Conservation (phyloP, 1,140 invertebrate species). For the Platyura marginata region DNA sequence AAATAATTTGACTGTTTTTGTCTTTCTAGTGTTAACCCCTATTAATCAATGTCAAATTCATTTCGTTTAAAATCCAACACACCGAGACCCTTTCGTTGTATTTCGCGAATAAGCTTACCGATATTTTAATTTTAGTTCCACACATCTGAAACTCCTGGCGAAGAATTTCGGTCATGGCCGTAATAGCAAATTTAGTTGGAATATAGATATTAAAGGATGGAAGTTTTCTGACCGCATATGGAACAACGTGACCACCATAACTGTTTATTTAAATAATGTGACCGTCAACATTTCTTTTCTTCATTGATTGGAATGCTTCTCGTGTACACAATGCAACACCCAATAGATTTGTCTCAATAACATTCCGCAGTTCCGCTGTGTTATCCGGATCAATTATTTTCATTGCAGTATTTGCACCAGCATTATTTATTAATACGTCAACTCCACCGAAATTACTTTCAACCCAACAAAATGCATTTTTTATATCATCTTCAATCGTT, state of each 20-base stretch:
- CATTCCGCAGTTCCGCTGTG: not conserved
- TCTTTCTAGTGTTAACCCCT: too few relatives aligned
- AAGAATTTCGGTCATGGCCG: not conserved
- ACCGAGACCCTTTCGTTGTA: too few relatives aligned
- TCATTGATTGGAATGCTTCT: conserved; percentile 26
- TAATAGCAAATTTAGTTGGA: not conserved
- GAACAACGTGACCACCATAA: too few relatives aligned
- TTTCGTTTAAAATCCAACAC: too few relatives aligned
- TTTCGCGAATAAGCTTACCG: too few relatives aligned
- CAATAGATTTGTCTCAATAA: conserved; percentile 42
- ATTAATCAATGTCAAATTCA: too few relatives aligned
- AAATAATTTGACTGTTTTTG: too few relatives aligned
- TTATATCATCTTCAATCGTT: not conserved
- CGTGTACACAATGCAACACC: conserved; percentile 38
- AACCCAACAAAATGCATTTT: not conserved
- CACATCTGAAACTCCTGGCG: not conserved
- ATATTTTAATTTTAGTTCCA: too few relatives aligned
- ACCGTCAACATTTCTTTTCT: conserved; percentile 5
- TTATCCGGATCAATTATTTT: not conserved
- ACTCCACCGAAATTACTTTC: not conserved
- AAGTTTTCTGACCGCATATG: not conserved
- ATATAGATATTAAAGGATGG: not conserved
- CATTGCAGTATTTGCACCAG: not conserved
- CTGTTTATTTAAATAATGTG: conserved; percentile 2
- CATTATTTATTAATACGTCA: not conserved